Conservation (phyloP, 2,888 invertebrate genomes). For the Caenorhabditis panamensis region DNA sequence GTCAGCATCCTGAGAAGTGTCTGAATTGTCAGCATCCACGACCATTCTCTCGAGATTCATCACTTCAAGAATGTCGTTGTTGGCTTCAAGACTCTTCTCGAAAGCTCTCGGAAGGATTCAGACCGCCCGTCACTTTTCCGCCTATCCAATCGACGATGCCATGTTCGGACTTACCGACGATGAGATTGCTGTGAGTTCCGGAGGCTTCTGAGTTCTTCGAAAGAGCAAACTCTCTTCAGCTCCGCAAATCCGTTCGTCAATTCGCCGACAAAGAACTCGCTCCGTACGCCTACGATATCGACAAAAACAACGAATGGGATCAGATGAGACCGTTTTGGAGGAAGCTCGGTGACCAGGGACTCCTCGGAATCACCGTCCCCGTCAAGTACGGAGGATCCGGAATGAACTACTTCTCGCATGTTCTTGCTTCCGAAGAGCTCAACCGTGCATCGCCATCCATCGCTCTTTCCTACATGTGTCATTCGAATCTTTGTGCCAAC, state of each 20-base stretch:
- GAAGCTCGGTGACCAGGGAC: conserved; percentile 92
- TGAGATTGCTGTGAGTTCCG: conserved; percentile 88
- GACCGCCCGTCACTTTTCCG: conserved; percentile 56
- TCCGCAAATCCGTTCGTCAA: conserved; percentile 91
- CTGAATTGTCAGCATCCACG: too few relatives aligned
- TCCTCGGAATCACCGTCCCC: conserved; percentile 91
- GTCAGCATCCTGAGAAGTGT: conserved; percentile 89
- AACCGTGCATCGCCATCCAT: too few relatives aligned
- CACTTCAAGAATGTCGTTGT: too few relatives aligned
- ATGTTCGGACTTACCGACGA: conserved; percentile 91
- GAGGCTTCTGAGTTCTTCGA: too few relatives aligned
- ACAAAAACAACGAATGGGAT: conserved; percentile 83
- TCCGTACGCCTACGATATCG: conserved; percentile 93
- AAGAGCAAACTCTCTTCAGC: conserved; percentile 83
- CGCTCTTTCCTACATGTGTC: too few relatives aligned
- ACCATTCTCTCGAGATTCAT: too few relatives aligned
- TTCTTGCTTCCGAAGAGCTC: too few relatives aligned
- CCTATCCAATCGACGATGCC: conserved; percentile 91
- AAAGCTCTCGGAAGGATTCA: conserved; percentile 83
- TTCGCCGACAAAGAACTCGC: conserved; percentile 96
- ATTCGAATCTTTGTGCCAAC: too few relatives aligned
- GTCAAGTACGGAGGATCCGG: conserved; percentile 10
- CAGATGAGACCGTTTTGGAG: conserved; percentile 88
- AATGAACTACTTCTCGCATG: too few relatives aligned
- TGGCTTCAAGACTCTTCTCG: not conserved